Conservation (phyloP, 2,888 invertebrate species). For the Diplolepis rosae region DNA sequence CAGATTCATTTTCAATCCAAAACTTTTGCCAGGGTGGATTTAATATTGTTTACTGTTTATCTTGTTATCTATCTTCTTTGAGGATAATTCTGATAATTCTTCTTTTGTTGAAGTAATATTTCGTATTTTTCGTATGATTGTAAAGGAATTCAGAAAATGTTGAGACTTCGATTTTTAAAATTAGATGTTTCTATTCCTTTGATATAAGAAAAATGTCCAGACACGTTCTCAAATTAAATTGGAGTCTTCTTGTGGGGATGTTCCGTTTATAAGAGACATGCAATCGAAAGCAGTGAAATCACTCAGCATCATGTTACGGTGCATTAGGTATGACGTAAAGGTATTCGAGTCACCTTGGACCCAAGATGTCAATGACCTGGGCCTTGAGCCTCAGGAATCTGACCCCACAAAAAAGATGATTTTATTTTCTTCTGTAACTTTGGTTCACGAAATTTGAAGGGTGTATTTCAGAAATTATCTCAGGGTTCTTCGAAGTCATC, state of each 20-base stretch:
- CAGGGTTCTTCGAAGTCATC: background rate
- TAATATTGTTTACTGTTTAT: too few species aligned
- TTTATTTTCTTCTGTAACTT: background rate
- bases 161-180: too few species aligned
- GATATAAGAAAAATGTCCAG: background rate
- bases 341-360: slow-evolving; percentile 12
- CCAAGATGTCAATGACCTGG: slow-evolving; percentile 18
- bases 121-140: too few species aligned
- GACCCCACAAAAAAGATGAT: slow-evolving; percentile 6
- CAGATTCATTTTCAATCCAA: too few species aligned
- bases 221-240: background rate
- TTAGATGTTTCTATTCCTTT: background rate
- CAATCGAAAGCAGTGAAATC: slow-evolving; percentile 29
- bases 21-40: too few species aligned
- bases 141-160: too few species aligned
- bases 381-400: slow-evolving; percentile 16
- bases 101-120: too few species aligned
- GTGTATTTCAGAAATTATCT: background rate
- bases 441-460: background rate
- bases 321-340: slow-evolving; percentile 28
- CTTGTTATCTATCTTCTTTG: too few species aligned
- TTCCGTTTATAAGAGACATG: slow-evolving; percentile 5
- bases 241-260: background rate
- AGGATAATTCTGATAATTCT: too few species aligned
- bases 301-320: slow-evolving; percentile 13